Evolutionary conservation across 2,797 vertebrate species (phyloP), one percentile per base, ranked within the genome.

Genomic region (Crocidura indochinensis): DNA sequence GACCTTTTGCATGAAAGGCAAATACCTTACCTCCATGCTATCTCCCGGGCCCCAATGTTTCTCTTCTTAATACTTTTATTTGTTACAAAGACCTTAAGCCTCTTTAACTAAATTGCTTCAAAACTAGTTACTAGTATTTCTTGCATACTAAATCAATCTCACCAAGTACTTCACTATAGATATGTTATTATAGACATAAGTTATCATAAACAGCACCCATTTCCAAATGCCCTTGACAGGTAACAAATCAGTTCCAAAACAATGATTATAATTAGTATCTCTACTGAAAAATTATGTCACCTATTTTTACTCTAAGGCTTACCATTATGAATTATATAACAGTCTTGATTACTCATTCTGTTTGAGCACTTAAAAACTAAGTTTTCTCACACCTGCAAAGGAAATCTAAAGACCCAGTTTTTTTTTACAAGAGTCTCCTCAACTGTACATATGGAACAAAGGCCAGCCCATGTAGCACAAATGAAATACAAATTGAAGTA

Each of bases 331-430:
- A 81, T 90, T 46, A 71, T 77, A 84, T 75, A 84, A 56, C 29
- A 78, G 11, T n/a, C 15, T 62, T 91, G 80, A 67, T 47, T 38
- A 64, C 26, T 6, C 19, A 38, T 75, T 20, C 10, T 62, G 67
- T 68, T 88, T 79, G 68, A 86, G 19, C 85, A 38, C 12, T 87
- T 79, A n/a, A 92, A 86, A 88, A 60, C 56, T 80, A 68, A 78
- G 14, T 1, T 81, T 62, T 19, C 15, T 65, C 51, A 74, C 24
- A 92, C 91, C 69, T 95, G 90, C 64, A 75, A 95, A 82, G 51
- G 27, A 88, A 96, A 92, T 76, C 7, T 26, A 75, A 81, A 71
- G 46, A 74, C 27, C 27, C 38, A 68, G n/a, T 29, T 49, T 68
- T 51, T 49, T 68, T 51, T 64, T 31, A 20, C 20, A 73, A 74